Conservation (phyloP, 2,797 vertebrate species). For the Yasuhikotakia modesta region DNA sequence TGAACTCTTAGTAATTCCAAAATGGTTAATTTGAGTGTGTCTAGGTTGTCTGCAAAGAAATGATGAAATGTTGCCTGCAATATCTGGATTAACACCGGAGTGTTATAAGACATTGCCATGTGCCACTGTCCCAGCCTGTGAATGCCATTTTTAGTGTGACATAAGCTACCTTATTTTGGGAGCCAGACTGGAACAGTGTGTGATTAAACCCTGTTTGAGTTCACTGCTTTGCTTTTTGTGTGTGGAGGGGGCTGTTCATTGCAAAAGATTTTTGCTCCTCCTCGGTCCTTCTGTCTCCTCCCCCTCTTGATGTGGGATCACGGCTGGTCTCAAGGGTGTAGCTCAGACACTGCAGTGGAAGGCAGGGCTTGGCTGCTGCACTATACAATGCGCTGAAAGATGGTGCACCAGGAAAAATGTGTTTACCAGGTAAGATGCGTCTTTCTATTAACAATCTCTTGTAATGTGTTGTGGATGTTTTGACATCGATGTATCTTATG, state of each 20-base stretch:
- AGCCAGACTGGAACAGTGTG: not conserved
- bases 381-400: conserved; percentile 76
- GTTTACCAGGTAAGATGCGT: conserved; percentile 78
- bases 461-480: not conserved
- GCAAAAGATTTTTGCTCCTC: conserved; percentile 35
- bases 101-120: no score
- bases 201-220: not conserved
- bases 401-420: conserved; percentile 83
- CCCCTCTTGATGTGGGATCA: conserved; percentile 69
- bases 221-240: not conserved
- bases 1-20: no score
- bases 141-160: not conserved
- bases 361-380: conserved; percentile 67
- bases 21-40: no score
- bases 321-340: conserved; percentile 75
- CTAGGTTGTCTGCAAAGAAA: no score
- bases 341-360: conserved; percentile 77
- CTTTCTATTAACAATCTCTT: conserved; percentile 38
- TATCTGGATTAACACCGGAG: no score
- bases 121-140: no score
- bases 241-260: not conserved
- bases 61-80: no score
- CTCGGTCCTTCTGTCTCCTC: conserved; percentile 45
- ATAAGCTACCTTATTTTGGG: not conserved
- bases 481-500: not conserved